Evolutionary conservation across 2,797 vertebrate species (phyloP), one percentile per base, ranked within the genome.

Genomic region (Sebastes jordani): DNA sequence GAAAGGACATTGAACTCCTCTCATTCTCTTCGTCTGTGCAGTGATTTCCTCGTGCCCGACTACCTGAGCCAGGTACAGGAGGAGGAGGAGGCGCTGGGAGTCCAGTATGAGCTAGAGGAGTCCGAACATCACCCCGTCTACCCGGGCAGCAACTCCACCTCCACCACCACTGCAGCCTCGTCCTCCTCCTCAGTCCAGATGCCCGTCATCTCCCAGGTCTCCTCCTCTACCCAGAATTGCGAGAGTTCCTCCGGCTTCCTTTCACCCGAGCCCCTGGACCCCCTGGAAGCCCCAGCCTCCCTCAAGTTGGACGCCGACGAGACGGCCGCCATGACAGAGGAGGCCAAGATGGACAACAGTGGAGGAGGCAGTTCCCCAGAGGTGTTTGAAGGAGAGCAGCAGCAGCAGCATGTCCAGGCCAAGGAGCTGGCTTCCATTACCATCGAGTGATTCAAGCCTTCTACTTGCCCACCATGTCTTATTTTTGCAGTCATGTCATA

Each of bases 11-110:
- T 71, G 32, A 86, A 25, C 34, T 80, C 63, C 71, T 62, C 61
- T 14, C 29, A 6, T 67, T 85, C 10, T 88, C 54, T 82, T 54
- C 67, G 6, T 82, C 54, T 79, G 88, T 92, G 60, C 93, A 98
- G 98, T 97, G 97, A 98, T 97, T 98, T 98, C 97, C 97, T 98
- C 97, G 96, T 98, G 93, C 97, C 97, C 96, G 97, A 99, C 97
- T 99, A 98, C 97, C 96, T 99, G 97, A 99, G 97, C 95, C 97
- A 99, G 93, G 98, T 98, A 36, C 97, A 98, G 94, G 97, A 98
- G 93, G 95, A 95, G 85, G 97, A 98, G 94, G 95, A 93, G 92
- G 97, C 97, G 89, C 96, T 98, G 92, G 97, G 97, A 70, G 93
- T 93, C 90, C 98, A 98, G 91, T 99, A 98, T 86, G 97, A 98